A percentile compares a stretch with the other conserved stretches of the same genome.
phyloP scores from a whole-genome alignment of 2,113 vertebrate genomes.

The Ursus arctos region DNA sequence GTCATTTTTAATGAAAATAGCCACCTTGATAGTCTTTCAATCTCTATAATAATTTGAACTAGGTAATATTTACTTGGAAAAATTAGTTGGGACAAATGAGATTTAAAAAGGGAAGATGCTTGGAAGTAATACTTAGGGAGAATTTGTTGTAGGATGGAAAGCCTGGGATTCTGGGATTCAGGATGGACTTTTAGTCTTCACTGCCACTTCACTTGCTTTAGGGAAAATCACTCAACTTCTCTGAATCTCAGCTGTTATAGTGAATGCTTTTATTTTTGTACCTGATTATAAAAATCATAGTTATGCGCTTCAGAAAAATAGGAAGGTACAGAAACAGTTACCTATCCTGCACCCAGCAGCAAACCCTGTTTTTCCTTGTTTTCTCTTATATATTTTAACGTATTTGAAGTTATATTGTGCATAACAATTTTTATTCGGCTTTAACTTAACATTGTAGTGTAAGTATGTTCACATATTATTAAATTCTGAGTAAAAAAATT shows the following conservation, averaged over 20 bases:
- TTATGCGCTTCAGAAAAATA: conserved; percentile 38
- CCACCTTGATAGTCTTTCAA: neutral
- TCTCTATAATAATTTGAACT: conserved; percentile 43
- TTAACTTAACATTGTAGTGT: conserved; percentile 38
- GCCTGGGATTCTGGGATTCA: neutral
- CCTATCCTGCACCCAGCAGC: neutral
- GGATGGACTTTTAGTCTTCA: neutral
- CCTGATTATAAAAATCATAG: conserved; percentile 38
- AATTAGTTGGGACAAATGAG: conserved; percentile 16
- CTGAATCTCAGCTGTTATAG: neutral
- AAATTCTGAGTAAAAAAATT: conserved; percentile 39
- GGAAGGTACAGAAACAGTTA: neutral
- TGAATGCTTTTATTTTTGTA: conserved; percentile 2
- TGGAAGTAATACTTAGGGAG: neutral
- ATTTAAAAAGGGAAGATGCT: neutral
- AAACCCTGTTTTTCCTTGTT: conserved; percentile 38
- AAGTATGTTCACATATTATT: conserved; percentile 13
- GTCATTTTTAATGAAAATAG: conserved; percentile 31
- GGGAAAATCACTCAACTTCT: conserved; percentile 7
- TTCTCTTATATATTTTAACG: neutral
- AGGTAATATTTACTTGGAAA: conserved; percentile 9
- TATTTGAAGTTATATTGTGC: conserved; percentile 2
- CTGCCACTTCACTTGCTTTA: conserved; percentile 7
- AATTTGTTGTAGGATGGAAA: neutral
- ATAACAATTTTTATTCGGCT: neutral